Base-by-base conservation (phyloP, 2,797 vertebrate genomes). In the Enteromius unitaeniatus region DNA sequence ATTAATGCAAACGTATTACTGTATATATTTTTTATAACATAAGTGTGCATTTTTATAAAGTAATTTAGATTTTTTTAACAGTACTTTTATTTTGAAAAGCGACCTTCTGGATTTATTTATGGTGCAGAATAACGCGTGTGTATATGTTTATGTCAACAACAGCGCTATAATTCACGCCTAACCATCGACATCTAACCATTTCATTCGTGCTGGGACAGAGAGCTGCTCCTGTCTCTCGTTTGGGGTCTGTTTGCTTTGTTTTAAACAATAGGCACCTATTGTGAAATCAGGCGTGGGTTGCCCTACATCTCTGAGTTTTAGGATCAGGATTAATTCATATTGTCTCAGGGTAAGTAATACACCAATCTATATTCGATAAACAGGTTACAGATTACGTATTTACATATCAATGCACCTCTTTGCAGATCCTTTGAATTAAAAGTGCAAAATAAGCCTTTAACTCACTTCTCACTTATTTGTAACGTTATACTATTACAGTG, bases 41-140 rank as follows among this genome's bases (percentile, higher is more conserved):
- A 10, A 0, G 4, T 34, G 26, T 73, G 42, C 3, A 4, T 53
- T 53, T 42, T 15, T 13, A 31, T 21, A 21, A 23, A 60, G 5
- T 9, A 1, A 11, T 26, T 77, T 42, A 4, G 1, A 23, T 7
- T 5, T 1, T 7, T 28, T 17, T n/a, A 17, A 11, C 17, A 8
- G 28, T 0, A 49, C 75, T 69, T 83, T 78, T 83, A 83, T 83
- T 83, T 83, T 83, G 82, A 78, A 83, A 78, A 9, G 34, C 5
- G 51, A 1, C 51, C 14, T 4, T 9, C 0, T 3, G n/a, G 65
- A 4, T 47, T 78, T 49, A 45, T 65, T 58, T 34, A 2, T 1
- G 26, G 9, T 3, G 5, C 8, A 82, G 31, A 51, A 67, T 76
- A 67, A 53, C 51, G 4, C 21, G 14, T 3, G 49, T 19, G 23